Base-by-base conservation (phyloP, 2,113 vertebrate genomes). In the Salvelinus namaycush region DNA sequence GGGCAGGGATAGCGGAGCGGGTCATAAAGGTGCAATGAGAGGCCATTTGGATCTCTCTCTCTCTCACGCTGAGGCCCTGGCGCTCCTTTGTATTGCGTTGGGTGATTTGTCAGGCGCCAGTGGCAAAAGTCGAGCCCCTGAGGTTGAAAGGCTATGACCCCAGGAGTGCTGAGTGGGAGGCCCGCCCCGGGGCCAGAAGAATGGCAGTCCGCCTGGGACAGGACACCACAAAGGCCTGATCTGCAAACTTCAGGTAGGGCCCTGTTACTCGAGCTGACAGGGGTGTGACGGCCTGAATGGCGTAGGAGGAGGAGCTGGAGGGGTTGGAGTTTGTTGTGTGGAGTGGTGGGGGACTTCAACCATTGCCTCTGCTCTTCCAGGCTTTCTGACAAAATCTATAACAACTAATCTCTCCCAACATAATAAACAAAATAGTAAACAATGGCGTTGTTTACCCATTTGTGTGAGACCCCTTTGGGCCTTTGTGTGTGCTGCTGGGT, bases 71-170 rank as follows among this genome's bases (percentile, higher is more conserved):
- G 94, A 18, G 89, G 93, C 92, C 95, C 94, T 94, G 93, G 92
- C 81, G 84, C 91, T 94, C 95, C 94, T 96, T 97, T 97, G 95
- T 97, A 92, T 95, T 91, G 87, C 88, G 89, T 79, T 75, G 92
- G 95, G 92, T 88, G 93, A 99, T 98, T 97, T 97, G 96, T 98
- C 96, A 99, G 96, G 95, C 92, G 92, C 90, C 74, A 89, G 95
- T 97, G 96, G 96, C 96, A 98, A 95, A 98, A 97, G 97, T 99
- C 96, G 97, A 97, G 96, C 95, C 95, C 95, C 93, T 86, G 93
- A 95, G 96, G 97, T 96, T 98, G 95, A 99, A 97, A 99, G 97
- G 97, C 96, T 97, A 93, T 96, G 96, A 98, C 97, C 97, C 94
- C 94, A 95, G 93, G 92, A 96, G 94, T 95, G 94, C 92, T 94